Evolutionary conservation across 1,140 invertebrate species (phyloP).

Genomic region (Zaprionus ornatus): DNA sequence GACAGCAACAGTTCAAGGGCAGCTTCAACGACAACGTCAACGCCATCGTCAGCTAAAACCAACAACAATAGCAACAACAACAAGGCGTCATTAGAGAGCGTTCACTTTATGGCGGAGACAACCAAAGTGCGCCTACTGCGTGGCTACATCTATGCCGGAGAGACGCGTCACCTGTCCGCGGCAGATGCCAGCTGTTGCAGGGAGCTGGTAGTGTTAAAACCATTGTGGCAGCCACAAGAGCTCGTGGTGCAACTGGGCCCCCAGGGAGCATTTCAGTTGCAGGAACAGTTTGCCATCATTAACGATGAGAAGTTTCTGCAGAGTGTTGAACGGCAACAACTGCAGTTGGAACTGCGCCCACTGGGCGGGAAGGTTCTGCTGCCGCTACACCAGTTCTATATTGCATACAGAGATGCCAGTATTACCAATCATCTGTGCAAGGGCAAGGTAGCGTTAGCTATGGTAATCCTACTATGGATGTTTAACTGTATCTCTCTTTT

Average conservation of each 20-base stretch:
- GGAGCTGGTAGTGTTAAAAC: conserved; percentile 60
- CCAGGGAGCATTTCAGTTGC: conserved; percentile 48
- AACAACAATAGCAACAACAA: conserved; percentile 43
- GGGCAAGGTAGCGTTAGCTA: conserved; percentile 58
- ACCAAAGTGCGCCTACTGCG: conserved; percentile 72
- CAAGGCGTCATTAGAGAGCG: conserved; percentile 49
- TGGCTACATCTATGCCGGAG: conserved; percentile 67
- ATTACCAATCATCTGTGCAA: conserved; percentile 85
- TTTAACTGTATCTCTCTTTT: conserved; percentile 17
- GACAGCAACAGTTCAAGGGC: conserved; percentile 33
- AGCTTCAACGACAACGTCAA: conserved; percentile 22
- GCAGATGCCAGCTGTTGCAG: conserved; percentile 31
- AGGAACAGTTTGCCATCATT: conserved; percentile 86
- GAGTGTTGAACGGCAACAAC: conserved; percentile 85
- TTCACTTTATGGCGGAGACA: conserved; percentile 75
- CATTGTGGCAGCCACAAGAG: conserved; percentile 70
- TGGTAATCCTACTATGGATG: no score
- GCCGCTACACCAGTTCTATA: conserved; percentile 86
- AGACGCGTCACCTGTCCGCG: conserved; percentile 54
- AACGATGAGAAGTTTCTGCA: conserved; percentile 85
- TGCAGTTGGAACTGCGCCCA: conserved; percentile 85
- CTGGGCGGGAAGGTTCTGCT: conserved; percentile 85
- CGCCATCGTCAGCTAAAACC: conserved; percentile 25
- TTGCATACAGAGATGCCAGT: conserved; percentile 86
- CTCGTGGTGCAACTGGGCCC: conserved; percentile 31